Percentiles rank a stretch among this genome's conserved stretches.
phyloP scores from a whole-genome alignment of 2,888 invertebrate species.

The Pachycephus smyrnensis region DNA sequence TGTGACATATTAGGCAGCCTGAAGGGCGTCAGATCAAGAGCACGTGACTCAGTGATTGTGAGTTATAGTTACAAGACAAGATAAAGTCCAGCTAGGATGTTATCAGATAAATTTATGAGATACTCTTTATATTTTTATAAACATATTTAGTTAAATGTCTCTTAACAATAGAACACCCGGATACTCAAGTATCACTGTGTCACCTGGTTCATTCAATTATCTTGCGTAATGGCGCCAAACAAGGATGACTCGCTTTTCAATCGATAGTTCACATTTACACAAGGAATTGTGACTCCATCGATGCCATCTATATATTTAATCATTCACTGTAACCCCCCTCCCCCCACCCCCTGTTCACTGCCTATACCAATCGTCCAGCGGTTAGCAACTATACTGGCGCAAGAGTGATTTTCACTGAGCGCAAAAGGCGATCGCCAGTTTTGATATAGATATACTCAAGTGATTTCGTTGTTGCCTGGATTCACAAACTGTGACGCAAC shows the following conservation, averaged over 20 bases:
- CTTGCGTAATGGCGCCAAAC: neutral
- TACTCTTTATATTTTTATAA: neutral
- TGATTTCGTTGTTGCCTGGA: neutral
- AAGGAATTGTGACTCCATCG: neutral
- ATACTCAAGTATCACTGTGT: neutral
- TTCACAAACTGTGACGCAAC: neutral
- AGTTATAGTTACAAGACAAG: neutral
- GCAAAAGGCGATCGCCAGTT: neutral
- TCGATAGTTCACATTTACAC: neutral
- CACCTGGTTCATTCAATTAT: neutral
- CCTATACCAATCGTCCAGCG: neutral
- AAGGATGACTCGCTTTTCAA: neutral
- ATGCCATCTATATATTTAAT: neutral
- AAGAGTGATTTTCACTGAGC: neutral
- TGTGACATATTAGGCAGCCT: neutral
- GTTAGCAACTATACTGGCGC: neutral
- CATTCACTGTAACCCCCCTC: neutral
- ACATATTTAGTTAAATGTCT: neutral
- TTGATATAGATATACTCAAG: neutral
- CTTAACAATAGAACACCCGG: neutral
- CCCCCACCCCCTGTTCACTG: neutral
- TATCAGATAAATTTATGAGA: neutral
- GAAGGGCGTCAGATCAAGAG: neutral
- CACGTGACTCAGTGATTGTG: neutral
- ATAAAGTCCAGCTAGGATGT: neutral